Base-by-base conservation (phyloP, 2,797 vertebrate species). In the Botia kubotai region DNA sequence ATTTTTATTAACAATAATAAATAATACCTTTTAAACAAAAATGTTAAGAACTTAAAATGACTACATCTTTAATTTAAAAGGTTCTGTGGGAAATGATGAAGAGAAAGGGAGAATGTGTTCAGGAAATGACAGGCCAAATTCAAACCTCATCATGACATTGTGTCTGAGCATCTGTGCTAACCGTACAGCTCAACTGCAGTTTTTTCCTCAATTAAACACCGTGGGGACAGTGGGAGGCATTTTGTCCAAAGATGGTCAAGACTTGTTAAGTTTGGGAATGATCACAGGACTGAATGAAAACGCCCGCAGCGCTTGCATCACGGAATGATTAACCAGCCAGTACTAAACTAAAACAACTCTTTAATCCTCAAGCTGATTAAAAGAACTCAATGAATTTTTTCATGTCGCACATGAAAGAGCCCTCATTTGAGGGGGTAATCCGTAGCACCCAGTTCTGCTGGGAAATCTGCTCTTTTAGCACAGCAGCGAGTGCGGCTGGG, bases 201-300 rank as follows among this genome's bases (percentile, higher is more conserved):
- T 2, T 7, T 3, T 5, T 53, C 4, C 19, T 19, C 29, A 36
- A 12, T 13, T 36, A 23, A 23, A 11, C 57, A 14, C 2, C 6
- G 17, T 16, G 12, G 46, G 23, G 33, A 19, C 62, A 3, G 33
- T 33, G 33, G 3, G 33, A 33, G 73, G 26, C 12, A 52, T 17
- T 26, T 60, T 60, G 60, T 75, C 74, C 48, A 66, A 66, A 76
- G 74, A 76, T 16, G 48, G 26, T 53, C n/a, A 66, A 66, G 60
- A 53, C 26, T 52, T 43, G 53, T 58, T 58, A 43, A 46, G 71
- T 60, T 75, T 33, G 1, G 1, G 26, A 63, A 74, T 4, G 43
- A 75, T 63, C 23, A 29, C 8, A 6, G 13, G 16, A 17, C 36
- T 74, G 58, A n/a, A 74, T 74, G 39, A 62, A 63, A 63, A 63